Conservation (phyloP, 1,140 invertebrate genomes). For the Trichoplusia ni region DNA sequence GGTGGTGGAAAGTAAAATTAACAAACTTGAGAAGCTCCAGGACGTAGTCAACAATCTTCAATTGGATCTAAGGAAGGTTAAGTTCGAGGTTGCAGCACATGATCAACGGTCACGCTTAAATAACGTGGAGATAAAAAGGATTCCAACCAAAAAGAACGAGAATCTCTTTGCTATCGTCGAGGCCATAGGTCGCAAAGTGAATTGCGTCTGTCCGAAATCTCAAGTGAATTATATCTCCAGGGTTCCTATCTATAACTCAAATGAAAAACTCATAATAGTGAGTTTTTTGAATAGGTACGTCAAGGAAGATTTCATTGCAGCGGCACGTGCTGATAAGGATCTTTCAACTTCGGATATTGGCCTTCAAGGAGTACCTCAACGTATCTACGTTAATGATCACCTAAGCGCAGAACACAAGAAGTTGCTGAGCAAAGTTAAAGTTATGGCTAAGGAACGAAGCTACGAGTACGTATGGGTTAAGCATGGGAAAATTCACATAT, state of each 20-base stretch:
- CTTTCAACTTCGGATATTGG: neutral
- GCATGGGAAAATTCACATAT: conserved; percentile 31
- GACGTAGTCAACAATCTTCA: neutral
- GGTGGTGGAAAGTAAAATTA: too few relatives aligned
- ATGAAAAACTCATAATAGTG: conserved; percentile 30
- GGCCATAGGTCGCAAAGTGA: too few relatives aligned
- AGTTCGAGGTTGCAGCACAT: neutral
- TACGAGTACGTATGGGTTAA: conserved; percentile 35
- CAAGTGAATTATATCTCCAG: too few relatives aligned
- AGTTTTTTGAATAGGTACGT: conserved; percentile 27
- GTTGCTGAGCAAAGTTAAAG: conserved; percentile 19
- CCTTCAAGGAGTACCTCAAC: conserved; percentile 1
- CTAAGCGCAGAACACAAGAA: conserved; percentile 20
- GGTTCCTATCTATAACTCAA: conserved; percentile 22
- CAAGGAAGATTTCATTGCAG: too few relatives aligned
- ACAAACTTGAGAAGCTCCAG: too few relatives aligned
- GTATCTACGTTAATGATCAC: conserved; percentile 36
- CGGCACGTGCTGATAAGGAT: neutral
- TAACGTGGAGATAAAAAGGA: neutral
- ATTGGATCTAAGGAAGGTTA: neutral
- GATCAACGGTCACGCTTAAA: neutral
- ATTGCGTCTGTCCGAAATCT: too few relatives aligned
- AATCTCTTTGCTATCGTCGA: too few relatives aligned
- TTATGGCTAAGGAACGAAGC: neutral
- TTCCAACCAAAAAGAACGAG: too few relatives aligned